A percentile compares a stretch with the other conserved stretches of the same genome.
phyloP scores from a whole-genome alignment of 1,140 invertebrate species.

The Magallana angulata region DNA sequence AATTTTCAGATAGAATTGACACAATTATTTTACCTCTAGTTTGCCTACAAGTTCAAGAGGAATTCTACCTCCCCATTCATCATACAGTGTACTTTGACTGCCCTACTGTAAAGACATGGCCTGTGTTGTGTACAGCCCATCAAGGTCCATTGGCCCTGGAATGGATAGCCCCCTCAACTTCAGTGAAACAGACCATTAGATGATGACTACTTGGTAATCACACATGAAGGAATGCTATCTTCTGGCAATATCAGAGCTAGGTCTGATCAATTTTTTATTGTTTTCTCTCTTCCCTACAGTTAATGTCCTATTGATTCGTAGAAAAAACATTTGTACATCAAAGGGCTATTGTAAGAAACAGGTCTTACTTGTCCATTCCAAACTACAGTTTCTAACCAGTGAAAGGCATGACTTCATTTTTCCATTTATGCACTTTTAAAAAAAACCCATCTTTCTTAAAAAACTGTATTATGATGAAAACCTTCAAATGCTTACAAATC shows the following conservation, averaged over 20 bases:
- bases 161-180: constrained; percentile 23
- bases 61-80: neutral
- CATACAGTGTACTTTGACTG: neutral
- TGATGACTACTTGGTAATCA: neutral
- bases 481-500: no score
- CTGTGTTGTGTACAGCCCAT: neutral
- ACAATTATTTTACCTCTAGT: no score
- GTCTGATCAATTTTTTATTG: constrained; percentile 35
- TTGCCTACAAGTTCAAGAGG: no score
- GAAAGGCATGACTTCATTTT: no score
- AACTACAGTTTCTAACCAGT: neutral
- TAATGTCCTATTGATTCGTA: constrained; percentile 26
- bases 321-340: constrained; percentile 13
- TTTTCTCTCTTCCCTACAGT: constrained; percentile 20
- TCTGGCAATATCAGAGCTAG: neutral
- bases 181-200: neutral
- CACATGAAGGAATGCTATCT: constrained; percentile 23
- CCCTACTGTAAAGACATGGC: neutral
- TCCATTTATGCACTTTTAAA: no score
- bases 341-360: neutral
- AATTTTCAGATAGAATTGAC: no score
- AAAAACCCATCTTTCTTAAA: no score
- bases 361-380: neutral
- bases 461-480: no score
- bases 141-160: constrained; percentile 24